Percentiles rank a stretch among this genome's conserved stretches.
Evolutionary conservation across 2,888 invertebrate genomes (phyloP).

Genomic region (Andrena flavipes): DNA sequence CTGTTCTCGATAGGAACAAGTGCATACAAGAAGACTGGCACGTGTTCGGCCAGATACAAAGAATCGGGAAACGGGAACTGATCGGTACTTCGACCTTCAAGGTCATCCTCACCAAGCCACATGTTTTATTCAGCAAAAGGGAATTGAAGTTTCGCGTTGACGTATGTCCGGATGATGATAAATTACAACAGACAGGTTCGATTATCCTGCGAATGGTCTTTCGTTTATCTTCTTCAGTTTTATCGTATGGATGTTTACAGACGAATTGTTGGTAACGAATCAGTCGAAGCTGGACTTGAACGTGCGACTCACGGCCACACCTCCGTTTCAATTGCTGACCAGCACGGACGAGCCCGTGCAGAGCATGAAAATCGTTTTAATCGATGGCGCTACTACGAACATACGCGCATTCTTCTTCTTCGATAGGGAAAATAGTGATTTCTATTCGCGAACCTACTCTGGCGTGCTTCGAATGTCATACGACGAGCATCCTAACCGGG

Average conservation of each 20-base stretch:
- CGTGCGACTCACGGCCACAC: slow-evolving; percentile 85
- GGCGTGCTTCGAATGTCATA: slow-evolving; percentile 81
- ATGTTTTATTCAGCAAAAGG: slow-evolving; percentile 85
- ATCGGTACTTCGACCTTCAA: slow-evolving; percentile 86
- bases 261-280: slow-evolving; percentile 86
- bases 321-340: slow-evolving; percentile 84
- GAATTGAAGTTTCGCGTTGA: slow-evolving; percentile 86
- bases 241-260: slow-evolving; percentile 77
- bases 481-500: slow-evolving; percentile 83
- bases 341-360: slow-evolving; percentile 63
- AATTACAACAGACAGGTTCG: slow-evolving; percentile 85
- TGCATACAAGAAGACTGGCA: slow-evolving; percentile 87
- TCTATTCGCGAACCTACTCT: slow-evolving; percentile 69
- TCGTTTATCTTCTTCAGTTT: not conserved
- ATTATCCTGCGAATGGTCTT: not conserved
- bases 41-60: slow-evolving; percentile 86
- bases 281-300: slow-evolving; percentile 86
- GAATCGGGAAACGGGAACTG: slow-evolving; percentile 86
- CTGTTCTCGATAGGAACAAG: slow-evolving; percentile 71
- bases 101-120: slow-evolving; percentile 87
- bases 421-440: slow-evolving; percentile 47
- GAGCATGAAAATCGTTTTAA: slow-evolving; percentile 66
- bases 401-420: slow-evolving; percentile 74
- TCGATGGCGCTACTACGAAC: slow-evolving; percentile 56
- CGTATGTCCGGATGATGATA: slow-evolving; percentile 85